Evolutionary conservation across 64 coral and sea anemone genomes (phyloP).

Genomic region (Actinia tenebrosa): DNA sequence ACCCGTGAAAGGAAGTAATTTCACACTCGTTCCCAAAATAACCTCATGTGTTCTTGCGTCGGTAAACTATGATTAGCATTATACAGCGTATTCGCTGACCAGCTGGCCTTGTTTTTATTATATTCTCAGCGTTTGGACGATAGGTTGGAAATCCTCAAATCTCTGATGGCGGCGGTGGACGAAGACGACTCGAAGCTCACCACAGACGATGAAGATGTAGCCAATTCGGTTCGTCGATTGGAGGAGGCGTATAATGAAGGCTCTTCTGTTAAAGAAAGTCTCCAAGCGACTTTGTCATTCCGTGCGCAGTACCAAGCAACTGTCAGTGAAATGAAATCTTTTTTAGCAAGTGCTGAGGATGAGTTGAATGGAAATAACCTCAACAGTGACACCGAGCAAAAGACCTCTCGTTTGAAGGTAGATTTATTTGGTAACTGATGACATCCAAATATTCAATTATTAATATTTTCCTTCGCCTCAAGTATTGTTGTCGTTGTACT

Average conservation of each 20-base stretch:
- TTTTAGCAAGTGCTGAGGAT: slow-evolving; percentile 16
- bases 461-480: not conserved
- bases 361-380: slow-evolving; percentile 13
- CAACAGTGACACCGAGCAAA: not conserved
- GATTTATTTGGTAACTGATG: not conserved
- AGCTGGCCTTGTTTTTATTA: slow-evolving; percentile 21
- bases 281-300: slow-evolving; percentile 70
- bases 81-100: not conserved
- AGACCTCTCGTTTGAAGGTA: not conserved
- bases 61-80: slow-evolving; percentile 3
- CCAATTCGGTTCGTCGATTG: not conserved
- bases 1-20: not conserved
- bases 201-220: not conserved
- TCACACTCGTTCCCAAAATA: not conserved
- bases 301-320: slow-evolving; percentile 52
- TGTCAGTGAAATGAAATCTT: slow-evolving; percentile 10
- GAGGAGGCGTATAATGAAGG: slow-evolving; percentile 18
- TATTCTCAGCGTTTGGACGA: slow-evolving; percentile 26
- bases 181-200: slow-evolving; percentile 13
- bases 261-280: not conserved
- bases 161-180: slow-evolving; percentile 42
- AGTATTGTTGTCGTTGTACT: not conserved
- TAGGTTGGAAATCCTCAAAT: slow-evolving; percentile 28
- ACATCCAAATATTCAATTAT: not conserved
- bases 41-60: not conserved